These are phyloP conservation scores for Goniozus legneri DNA, from an alignment of 1,140 invertebrate species.

Conservation along the genomic window DNA sequence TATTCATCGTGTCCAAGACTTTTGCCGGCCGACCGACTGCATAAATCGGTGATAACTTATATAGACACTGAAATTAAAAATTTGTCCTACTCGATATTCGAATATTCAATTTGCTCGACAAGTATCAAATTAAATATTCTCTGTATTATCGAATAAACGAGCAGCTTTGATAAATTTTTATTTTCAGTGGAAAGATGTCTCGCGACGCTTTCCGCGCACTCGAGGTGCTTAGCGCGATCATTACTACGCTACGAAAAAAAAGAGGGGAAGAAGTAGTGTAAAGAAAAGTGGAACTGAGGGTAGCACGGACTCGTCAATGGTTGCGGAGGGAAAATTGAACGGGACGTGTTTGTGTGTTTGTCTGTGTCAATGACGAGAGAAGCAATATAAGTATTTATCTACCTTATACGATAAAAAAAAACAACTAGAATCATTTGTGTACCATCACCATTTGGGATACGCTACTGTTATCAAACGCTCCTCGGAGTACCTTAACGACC, in stretches of 20 bases:
- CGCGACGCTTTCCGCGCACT: conserved; percentile 37
- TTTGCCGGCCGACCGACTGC: conserved; percentile 12
- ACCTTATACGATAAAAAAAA: conserved; percentile 37
- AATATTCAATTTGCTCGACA: no score
- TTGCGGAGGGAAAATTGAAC: no score
- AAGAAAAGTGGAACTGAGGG: conserved; percentile 2
- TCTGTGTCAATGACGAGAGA: no score
- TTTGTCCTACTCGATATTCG: no score
- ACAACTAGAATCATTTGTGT: conserved; percentile 47
- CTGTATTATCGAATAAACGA: no score
- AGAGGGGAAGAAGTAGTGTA: conserved; percentile 16
- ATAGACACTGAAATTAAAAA: no score
- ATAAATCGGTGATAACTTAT: conserved; percentile 10
- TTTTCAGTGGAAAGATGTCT: no score
- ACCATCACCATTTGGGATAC: conserved; percentile 45
- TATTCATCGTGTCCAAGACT: conserved; percentile 6
- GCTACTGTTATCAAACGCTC: conserved; percentile 36
- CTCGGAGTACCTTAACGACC: conserved; percentile 26
- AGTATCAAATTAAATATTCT: no score
- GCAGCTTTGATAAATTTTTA: no score
- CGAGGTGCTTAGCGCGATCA: conserved; percentile 22
- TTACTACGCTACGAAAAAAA: conserved; percentile 6
- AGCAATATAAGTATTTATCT: no score
- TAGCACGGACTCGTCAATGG: not conserved
- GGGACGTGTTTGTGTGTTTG: no score